Conservation (phyloP, 2,888 invertebrate species). For the Plemyria rubiginata region DNA sequence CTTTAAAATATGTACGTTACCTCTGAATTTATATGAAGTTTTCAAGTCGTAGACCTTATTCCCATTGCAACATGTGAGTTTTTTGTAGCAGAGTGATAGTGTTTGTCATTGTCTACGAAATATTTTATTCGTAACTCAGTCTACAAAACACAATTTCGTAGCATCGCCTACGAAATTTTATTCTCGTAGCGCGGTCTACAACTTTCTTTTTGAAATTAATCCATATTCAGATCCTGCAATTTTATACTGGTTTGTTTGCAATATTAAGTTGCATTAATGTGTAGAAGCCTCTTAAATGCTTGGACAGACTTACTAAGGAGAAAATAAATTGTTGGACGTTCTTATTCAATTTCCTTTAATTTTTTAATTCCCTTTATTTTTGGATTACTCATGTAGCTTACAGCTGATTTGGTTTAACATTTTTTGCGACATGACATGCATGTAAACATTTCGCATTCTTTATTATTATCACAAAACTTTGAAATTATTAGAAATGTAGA, state of each 20-base stretch:
- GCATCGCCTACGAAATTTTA: neutral
- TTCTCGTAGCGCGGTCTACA: neutral
- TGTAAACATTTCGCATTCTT: slow-evolving; percentile 5
- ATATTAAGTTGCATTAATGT: no score
- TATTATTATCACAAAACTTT: slow-evolving; percentile 24
- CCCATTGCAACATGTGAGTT: no score
- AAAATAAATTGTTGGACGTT: neutral
- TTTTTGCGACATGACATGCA: slow-evolving; percentile 16
- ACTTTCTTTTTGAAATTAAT: neutral
- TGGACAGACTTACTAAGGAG: no score
- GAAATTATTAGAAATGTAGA: slow-evolving; percentile 11
- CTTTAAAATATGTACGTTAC: no score
- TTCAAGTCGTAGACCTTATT: no score
- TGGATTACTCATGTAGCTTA: slow-evolving; percentile 62
- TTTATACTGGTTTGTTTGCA: no score
- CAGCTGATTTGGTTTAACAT: slow-evolving; percentile 54
- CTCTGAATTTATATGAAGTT: no score
- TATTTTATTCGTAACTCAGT: no score
- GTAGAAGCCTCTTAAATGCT: no score
- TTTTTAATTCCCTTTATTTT: slow-evolving; percentile 20
- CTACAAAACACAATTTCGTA: neutral
- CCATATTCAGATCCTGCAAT: no score
- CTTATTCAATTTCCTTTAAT: neutral
- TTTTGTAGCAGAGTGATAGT: no score
- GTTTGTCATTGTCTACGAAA: no score